These are phyloP conservation scores for Eupithecia insigniata DNA, from an alignment of 2,888 invertebrate genomes.

Conservation along the genomic window DNA sequence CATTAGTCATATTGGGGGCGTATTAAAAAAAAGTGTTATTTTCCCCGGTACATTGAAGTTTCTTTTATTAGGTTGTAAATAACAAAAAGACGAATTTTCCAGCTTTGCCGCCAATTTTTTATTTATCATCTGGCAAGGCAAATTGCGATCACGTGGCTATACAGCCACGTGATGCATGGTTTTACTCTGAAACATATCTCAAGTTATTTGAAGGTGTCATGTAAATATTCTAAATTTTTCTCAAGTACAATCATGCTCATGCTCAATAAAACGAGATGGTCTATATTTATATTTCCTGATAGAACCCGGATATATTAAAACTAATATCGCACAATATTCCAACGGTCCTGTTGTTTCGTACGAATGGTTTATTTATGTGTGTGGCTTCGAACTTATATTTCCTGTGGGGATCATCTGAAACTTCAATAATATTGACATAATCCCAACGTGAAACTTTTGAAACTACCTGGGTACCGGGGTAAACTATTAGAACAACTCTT, in stretches of 20 bases:
- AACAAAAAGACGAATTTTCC: too few relatives aligned
- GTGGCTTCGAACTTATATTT: background rate
- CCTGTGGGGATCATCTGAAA: background rate
- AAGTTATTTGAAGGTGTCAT: background rate
- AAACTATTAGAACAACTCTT: background rate
- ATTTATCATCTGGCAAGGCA: too few relatives aligned
- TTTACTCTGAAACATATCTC: background rate
- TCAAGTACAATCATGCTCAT: slow-evolving; percentile 9
- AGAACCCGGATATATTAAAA: slow-evolving; percentile 19
- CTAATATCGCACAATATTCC: slow-evolving; percentile 20
- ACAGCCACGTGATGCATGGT: too few relatives aligned
- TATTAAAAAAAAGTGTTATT: too few relatives aligned
- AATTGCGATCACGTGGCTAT: too few relatives aligned
- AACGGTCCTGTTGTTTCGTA: background rate
- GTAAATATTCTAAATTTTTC: background rate
- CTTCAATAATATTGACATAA: background rate
- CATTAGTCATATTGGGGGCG: too few relatives aligned
- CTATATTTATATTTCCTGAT: slow-evolving; percentile 14
- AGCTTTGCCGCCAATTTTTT: too few relatives aligned
- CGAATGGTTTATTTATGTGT: background rate
- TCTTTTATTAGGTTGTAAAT: too few relatives aligned
- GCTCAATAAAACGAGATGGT: slow-evolving; percentile 8
- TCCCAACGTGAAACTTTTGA: background rate
- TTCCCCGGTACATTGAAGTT: too few relatives aligned
- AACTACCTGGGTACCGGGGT: background rate